Evolutionary conservation across 2,113 vertebrate genomes (phyloP).

Genomic region (Chloebia gouldiae): DNA sequence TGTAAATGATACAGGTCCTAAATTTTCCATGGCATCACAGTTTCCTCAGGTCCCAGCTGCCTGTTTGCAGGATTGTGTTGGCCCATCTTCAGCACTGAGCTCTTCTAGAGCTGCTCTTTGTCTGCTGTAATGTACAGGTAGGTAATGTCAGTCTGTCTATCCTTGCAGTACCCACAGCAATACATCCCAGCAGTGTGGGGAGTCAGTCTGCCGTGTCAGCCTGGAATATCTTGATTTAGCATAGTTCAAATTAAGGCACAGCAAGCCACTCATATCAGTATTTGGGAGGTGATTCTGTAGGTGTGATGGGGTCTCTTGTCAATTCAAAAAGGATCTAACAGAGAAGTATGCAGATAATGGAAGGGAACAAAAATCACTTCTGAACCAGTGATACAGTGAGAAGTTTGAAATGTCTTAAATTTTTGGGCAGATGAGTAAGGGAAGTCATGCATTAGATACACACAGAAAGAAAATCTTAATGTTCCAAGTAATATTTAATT

Average conservation of each 20-base stretch:
- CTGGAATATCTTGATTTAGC: background rate
- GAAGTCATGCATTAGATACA: background rate
- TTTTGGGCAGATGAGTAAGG: background rate
- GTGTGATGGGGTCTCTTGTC: background rate
- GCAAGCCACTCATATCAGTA: rapidly evolving
- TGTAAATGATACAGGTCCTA: background rate
- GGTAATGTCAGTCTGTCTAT: background rate
- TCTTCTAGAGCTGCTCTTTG: background rate
- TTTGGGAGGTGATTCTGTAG: background rate
- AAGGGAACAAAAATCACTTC: background rate
- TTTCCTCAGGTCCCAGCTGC: background rate
- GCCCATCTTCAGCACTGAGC: background rate
- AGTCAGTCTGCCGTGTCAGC: background rate
- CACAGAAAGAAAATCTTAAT: background rate
- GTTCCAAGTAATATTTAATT: background rate
- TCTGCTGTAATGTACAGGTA: background rate
- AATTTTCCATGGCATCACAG: background rate
- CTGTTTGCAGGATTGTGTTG: background rate
- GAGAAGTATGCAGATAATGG: background rate
- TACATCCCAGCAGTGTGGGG: background rate
- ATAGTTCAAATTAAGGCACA: background rate
- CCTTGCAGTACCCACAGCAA: rapidly evolving
- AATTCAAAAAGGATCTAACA: background rate
- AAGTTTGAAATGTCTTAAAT: background rate
- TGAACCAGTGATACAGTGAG: background rate